Percentiles rank a stretch among this genome's conserved stretches.
Conservation (phyloP, 2,888 invertebrate species). For the Patella ulyssiponensis region DNA sequence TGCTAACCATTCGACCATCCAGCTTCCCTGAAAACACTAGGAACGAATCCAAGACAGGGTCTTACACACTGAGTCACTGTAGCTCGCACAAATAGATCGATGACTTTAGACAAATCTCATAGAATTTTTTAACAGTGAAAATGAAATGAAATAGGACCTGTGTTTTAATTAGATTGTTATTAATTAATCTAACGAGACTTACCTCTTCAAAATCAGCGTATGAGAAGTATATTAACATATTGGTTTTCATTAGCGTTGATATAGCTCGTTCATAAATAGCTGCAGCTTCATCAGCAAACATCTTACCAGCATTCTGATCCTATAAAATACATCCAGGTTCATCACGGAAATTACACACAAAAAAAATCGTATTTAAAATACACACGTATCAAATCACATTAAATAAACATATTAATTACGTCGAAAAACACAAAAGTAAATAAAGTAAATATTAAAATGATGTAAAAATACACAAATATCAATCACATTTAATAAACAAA, state of each 20-base stretch:
- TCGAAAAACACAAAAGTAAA: too few species aligned
- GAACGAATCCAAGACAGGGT: too few species aligned
- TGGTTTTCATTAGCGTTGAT: conserved; percentile 88
- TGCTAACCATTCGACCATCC: too few species aligned
- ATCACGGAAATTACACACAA: not conserved
- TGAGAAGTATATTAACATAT: conserved; percentile 95
- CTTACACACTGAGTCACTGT: not conserved
- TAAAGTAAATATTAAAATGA: too few species aligned
- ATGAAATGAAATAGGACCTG: not conserved
- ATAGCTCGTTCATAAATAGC: conserved; percentile 96
- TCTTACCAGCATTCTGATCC: conserved; percentile 93
- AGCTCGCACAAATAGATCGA: not conserved
- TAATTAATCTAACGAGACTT: not conserved
- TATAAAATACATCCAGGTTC: conserved; percentile 68
- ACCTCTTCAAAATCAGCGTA: conserved; percentile 98
- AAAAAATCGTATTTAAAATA: not conserved
- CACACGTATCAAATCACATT: not conserved
- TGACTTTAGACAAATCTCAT: not conserved
- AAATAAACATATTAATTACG: not conserved
- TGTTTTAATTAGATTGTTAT: too few species aligned
- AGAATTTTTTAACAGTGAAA: not conserved
- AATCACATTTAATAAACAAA: too few species aligned
- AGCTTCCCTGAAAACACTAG: too few species aligned
- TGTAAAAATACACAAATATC: too few species aligned
- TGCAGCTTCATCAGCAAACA: conserved; percentile 93